These are phyloP conservation scores for Yponomeuta plumbellus DNA, from an alignment of 2,888 invertebrate species.

Conservation along the genomic window DNA sequence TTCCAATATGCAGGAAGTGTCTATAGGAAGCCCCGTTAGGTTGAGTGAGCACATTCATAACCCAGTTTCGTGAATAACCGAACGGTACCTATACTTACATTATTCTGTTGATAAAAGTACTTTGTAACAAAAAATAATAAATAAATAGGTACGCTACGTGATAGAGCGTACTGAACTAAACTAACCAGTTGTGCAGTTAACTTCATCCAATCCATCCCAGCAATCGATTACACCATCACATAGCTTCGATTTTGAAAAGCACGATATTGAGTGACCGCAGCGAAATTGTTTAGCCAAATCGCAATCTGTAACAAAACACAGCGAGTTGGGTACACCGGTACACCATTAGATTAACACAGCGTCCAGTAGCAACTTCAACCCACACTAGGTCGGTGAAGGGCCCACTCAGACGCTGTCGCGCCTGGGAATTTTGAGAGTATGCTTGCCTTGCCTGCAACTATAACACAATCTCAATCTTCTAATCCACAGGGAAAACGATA, in stretches of 20 bases:
- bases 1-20: constrained; percentile 36
- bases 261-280: constrained; percentile 84
- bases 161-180: neutral
- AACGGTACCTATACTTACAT: neutral
- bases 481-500: too few relatives aligned
- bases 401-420: too few relatives aligned
- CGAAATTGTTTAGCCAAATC: constrained; percentile 81
- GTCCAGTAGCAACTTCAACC: too few relatives aligned
- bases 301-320: constrained; percentile 73
- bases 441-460: too few relatives aligned
- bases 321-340: too few relatives aligned
- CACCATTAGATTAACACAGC: too few relatives aligned
- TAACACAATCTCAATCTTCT: too few relatives aligned
- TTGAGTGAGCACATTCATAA: constrained; percentile 50
- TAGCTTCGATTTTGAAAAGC: constrained; percentile 80
- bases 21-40: constrained; percentile 49
- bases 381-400: too few relatives aligned
- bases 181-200: constrained; percentile 80
- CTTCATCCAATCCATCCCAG: constrained; percentile 86
- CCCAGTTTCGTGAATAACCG: constrained; percentile 41
- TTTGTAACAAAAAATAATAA: neutral
- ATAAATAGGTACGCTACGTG: neutral
- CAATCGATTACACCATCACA: constrained; percentile 86
- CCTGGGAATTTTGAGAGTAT: too few relatives aligned
- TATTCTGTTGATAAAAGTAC: constrained; percentile 4